Percentiles rank a stretch among this genome's conserved stretches.
Evolutionary conservation across 30 jellyfish, hydroid and myxozoan species (phyloP).

Genomic region (Catostylus mosaicus): DNA sequence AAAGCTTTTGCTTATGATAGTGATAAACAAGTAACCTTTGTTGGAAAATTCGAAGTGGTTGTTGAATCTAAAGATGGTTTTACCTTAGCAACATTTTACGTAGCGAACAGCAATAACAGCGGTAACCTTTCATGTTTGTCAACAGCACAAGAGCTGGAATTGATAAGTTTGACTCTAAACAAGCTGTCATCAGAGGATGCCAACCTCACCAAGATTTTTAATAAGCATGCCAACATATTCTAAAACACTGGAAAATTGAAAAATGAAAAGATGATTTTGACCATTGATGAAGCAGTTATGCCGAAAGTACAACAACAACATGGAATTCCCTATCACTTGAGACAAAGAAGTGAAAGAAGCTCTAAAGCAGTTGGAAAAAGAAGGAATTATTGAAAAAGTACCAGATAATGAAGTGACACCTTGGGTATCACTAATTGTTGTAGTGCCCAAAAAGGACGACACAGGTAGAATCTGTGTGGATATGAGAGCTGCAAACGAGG

Average conservation of each 20-base stretch:
- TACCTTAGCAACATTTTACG: conserved; percentile 35
- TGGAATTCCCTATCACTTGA: conserved; percentile 28
- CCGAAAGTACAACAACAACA: no score
- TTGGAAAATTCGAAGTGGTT: conserved; percentile 34
- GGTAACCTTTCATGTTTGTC: conserved; percentile 18
- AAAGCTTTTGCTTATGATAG: conserved; percentile 7
- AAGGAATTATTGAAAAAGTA: conserved; percentile 21
- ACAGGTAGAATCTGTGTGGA: conserved; percentile 25
- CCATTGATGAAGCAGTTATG: conserved; percentile 25
- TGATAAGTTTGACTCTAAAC: not conserved
- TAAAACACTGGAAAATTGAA: not conserved
- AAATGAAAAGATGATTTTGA: conserved; percentile 18
- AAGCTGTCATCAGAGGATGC: not conserved
- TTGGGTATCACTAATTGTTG: conserved; percentile 50
- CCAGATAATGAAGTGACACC: conserved; percentile 46
- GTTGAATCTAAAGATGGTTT: conserved; percentile 20
- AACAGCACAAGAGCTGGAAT: conserved; percentile 41
- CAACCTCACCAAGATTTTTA: conserved; percentile 6
- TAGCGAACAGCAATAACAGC: conserved; percentile 37
- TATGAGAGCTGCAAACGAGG: conserved; percentile 19
- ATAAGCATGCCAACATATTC: conserved; percentile 15
- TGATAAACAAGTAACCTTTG: conserved; percentile 17
- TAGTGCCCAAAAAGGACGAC: conserved; percentile 44
- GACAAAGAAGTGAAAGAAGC: conserved; percentile 34
- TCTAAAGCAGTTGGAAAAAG: conserved; percentile 29